A percentile compares a stretch with the other conserved stretches of the same genome.
phyloP scores from a whole-genome alignment of 2,113 vertebrate genomes.

The Boleophthalmus pectinirostris region DNA sequence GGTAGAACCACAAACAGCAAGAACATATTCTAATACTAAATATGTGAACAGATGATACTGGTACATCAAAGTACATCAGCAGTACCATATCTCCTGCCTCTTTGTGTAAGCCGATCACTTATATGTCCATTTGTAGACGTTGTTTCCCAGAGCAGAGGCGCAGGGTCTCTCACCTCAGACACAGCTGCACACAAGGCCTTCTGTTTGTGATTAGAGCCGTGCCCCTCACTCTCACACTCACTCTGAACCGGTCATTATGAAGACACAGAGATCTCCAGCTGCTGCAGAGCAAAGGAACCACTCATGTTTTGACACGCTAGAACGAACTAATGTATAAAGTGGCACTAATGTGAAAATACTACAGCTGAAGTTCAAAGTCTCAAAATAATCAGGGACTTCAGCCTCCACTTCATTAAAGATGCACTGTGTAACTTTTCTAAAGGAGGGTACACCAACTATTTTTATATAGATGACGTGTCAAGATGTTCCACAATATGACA shows the following conservation, averaged over 20 bases:
- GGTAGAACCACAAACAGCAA: too few species aligned
- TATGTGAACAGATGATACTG: too few species aligned
- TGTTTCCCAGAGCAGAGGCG: slow-evolving; percentile 60
- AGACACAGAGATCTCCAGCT: slow-evolving; percentile 1
- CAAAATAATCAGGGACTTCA: too few species aligned
- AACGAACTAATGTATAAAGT: neutral
- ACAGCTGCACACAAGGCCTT: slow-evolving; percentile 70
- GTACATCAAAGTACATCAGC: too few species aligned
- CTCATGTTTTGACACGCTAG: neutral
- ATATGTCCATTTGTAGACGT: slow-evolving; percentile 43
- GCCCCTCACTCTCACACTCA: slow-evolving; percentile 44
- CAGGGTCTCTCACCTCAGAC: slow-evolving; percentile 58
- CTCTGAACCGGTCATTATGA: slow-evolving; percentile 17
- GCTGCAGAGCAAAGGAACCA: neutral
- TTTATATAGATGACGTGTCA: too few species aligned
- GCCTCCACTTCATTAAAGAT: too few species aligned
- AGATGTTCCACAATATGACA: too few species aligned
- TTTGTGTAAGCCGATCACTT: slow-evolving; percentile 65
- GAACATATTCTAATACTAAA: too few species aligned
- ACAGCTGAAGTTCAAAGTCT: neutral
- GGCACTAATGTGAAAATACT: neutral
- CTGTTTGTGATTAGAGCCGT: slow-evolving; percentile 68
- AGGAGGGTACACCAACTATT: too few species aligned
- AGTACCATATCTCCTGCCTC: too few species aligned
- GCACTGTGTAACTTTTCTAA: too few species aligned